Base-by-base conservation (phyloP, 2,113 vertebrate genomes). In the Lampris incognitus region DNA sequence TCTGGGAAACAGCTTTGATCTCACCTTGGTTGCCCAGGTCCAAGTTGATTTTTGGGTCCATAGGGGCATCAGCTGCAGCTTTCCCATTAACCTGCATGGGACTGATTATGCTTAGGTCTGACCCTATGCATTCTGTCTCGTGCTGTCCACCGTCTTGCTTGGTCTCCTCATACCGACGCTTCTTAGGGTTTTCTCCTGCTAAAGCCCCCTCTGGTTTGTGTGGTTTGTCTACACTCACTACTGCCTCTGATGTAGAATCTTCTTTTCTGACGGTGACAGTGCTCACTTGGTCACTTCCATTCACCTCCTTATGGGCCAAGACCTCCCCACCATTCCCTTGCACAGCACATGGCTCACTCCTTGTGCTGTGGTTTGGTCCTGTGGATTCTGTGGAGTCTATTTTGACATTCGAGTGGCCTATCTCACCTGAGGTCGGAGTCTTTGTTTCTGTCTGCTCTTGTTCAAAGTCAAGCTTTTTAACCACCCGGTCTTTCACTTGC, bases 11-110 rank as follows among this genome's bases (percentile, higher is more conserved):
- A 40, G 92, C 90, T 81, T 92, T 96, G 36, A 82, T 61, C 24
- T 94, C 94, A 49, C 91, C 87, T 40, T 93, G 95, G 6, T 85
- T 93, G 74, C 77, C 92, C 50, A 94, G 77, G 71, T 95, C 92
- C 8, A 94, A 82, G 59, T 93, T 93, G 9, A 80, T 81, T 68
- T 83, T 56, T 3, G 80, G 67, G 24, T 83, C 80, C 37, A 50
- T 72, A 6, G 77, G 40, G 2, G 60, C 86, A 67, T 56, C 39
- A 6, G 91, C 92, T 1, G 3, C 42, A 1, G 62, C 44, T 87
- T 95, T 96, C 11, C 98, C 98, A n/a, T 99, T 99, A n/a, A 99
- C 90, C 74, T 97, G 97, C 78, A 94, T 85, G 0, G 91, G 46
- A 24, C 51, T 37, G 44, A 52, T 71, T 67, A 76, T 85, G 52